These are phyloP conservation scores for Onchidella celtica DNA, from an alignment of 2,888 invertebrate species.

Conservation along the genomic window DNA sequence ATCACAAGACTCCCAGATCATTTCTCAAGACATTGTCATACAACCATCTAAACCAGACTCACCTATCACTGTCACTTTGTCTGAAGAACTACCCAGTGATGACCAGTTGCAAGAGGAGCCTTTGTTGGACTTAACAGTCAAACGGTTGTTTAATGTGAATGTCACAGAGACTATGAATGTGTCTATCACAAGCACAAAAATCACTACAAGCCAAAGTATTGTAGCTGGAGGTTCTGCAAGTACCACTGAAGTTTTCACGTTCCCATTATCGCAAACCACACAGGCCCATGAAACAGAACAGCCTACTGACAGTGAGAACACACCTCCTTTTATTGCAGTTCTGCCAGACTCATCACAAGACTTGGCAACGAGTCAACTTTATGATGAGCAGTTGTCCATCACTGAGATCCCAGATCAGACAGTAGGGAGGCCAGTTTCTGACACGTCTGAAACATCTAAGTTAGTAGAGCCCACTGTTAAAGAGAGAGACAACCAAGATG, in stretches of 20 bases:
- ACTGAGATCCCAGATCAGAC: too few species aligned
- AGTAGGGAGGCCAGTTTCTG: neutral
- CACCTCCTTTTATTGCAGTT: too few species aligned
- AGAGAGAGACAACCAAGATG: neutral
- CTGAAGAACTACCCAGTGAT: neutral
- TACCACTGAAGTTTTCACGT: neutral
- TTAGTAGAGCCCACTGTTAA: neutral
- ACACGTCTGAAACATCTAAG: neutral
- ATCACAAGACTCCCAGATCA: neutral
- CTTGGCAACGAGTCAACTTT: too few species aligned
- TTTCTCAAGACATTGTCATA: neutral
- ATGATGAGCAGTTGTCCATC: too few species aligned
- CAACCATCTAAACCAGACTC: neutral
- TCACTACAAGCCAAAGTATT: slow-evolving; percentile 17
- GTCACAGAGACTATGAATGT: slow-evolving; percentile 27
- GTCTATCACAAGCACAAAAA: slow-evolving; percentile 18
- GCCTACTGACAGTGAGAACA: too few species aligned
- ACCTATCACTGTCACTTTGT: neutral
- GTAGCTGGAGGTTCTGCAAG: neutral
- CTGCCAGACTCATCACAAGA: too few species aligned
- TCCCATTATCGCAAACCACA: neutral
- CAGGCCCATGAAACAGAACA: neutral
- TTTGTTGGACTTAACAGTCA: neutral
- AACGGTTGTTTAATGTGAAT: neutral
- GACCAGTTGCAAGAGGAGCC: neutral